Conservation (phyloP, 2,113 vertebrate species). For the Chaetodon auriga region DNA sequence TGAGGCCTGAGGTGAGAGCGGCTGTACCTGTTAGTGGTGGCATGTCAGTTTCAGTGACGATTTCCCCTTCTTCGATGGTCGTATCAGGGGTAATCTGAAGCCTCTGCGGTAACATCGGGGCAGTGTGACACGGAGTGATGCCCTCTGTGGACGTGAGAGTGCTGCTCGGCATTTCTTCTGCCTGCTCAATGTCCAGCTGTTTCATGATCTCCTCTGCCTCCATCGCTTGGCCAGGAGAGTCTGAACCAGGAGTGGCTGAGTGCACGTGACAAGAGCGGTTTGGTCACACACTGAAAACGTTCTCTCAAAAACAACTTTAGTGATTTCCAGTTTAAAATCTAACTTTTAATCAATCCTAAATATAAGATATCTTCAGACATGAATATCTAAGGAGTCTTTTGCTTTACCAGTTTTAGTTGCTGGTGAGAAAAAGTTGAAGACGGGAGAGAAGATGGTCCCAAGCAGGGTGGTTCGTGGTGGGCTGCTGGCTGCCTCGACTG, state of each 20-base stretch:
- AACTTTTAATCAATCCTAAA: background rate
- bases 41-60: conserved; percentile 89
- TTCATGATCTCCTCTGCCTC: conserved; percentile 98
- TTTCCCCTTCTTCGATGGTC: conserved; percentile 88
- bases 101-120: conserved; percentile 73
- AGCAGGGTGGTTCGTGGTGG: conserved; percentile 95
- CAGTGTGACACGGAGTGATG: conserved; percentile 71
- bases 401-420: conserved; percentile 96
- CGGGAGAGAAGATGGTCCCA: conserved; percentile 99
- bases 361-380: background rate
- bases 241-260: conserved; percentile 92
- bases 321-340: background rate
- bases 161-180: conserved; percentile 93
- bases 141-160: conserved; percentile 89
- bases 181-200: conserved; percentile 95
- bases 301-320: background rate
- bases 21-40: conserved; percentile 91
- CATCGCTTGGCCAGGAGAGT: conserved; percentile 94
- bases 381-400: background rate
- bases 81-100: conserved; percentile 86
- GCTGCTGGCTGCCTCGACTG: conserved; percentile 85
- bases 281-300: background rate
- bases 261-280: background rate
- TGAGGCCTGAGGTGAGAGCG: background rate
- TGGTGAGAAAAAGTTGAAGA: conserved; percentile 99